Percentiles rank a stretch among this genome's conserved stretches.
These are phyloP conservation scores for Euschistus heros DNA, from an alignment of 1,140 invertebrate species.

Conservation along the genomic window DNA sequence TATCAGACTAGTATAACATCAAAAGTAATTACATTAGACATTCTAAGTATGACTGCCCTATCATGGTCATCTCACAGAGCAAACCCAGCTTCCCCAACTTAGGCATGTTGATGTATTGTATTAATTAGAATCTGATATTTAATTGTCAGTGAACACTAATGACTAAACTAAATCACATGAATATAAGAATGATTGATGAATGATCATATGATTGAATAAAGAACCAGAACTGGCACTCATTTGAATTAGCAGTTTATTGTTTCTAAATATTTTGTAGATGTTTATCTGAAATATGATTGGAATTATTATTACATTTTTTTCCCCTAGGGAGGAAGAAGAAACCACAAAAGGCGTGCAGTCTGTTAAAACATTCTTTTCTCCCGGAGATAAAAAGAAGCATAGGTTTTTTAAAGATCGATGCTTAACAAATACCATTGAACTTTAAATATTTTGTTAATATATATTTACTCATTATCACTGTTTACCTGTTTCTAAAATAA, in stretches of 20 bases:
- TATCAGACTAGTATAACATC: no score
- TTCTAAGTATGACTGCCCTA: no score
- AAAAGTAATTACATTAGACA: no score
- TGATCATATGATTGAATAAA: background rate
- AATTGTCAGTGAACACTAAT: no score
- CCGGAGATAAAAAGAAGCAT: constrained; percentile 14
- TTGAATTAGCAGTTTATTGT: background rate
- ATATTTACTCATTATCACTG: no score
- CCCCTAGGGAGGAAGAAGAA: constrained; percentile 20
- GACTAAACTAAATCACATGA: background rate
- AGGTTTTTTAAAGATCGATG: constrained; percentile 24
- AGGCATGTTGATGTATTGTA: no score
- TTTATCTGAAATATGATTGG: background rate
- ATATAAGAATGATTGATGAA: background rate
- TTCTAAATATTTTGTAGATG: background rate
- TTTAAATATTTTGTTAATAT: constrained; percentile 18
- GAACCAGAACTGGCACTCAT: background rate
- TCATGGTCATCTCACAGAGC: no score
- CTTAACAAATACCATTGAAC: constrained; percentile 15
- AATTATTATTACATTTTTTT: background rate
- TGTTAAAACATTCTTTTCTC: constrained; percentile 16
- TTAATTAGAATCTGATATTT: no score
- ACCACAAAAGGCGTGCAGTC: background rate
- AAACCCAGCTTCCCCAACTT: no score
- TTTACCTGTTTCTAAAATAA: no score